Percentiles rank a stretch among this genome's conserved stretches.
These are phyloP conservation scores for Lanius ludovicianus DNA, from an alignment of 2,113 vertebrate species.

Conservation along the genomic window DNA sequence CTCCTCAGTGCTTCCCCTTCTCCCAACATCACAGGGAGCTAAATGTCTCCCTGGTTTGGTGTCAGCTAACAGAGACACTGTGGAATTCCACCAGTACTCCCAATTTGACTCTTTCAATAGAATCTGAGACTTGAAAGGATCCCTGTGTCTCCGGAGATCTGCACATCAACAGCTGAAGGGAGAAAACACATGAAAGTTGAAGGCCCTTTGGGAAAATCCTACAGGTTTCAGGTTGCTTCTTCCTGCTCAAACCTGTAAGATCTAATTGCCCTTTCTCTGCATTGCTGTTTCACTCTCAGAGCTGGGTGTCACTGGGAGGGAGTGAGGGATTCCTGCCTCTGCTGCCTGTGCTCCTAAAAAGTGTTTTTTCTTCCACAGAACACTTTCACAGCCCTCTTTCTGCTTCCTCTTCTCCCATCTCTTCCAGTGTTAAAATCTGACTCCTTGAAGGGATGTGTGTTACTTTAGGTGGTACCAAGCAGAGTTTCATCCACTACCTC, in stretches of 20 bases:
- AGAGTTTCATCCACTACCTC: background rate
- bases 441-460: background rate
- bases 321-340: background rate
- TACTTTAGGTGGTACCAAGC: background rate
- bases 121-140: constrained; percentile 18
- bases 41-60: background rate
- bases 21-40: background rate
- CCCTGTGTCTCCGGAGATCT: background rate
- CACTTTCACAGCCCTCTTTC: background rate
- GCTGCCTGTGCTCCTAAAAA: background rate
- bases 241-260: background rate
- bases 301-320: background rate
- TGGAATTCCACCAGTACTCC: background rate
- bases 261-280: background rate
- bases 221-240: background rate
- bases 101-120: background rate
- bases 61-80: background rate
- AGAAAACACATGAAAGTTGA: background rate
- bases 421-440: background rate
- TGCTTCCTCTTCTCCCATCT: background rate
- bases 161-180: background rate
- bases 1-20: background rate
- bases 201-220: background rate
- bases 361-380: background rate
- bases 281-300: background rate